phyloP scores from a whole-genome alignment of 1,140 invertebrate species.

The Panulirus ornatus region DNA sequence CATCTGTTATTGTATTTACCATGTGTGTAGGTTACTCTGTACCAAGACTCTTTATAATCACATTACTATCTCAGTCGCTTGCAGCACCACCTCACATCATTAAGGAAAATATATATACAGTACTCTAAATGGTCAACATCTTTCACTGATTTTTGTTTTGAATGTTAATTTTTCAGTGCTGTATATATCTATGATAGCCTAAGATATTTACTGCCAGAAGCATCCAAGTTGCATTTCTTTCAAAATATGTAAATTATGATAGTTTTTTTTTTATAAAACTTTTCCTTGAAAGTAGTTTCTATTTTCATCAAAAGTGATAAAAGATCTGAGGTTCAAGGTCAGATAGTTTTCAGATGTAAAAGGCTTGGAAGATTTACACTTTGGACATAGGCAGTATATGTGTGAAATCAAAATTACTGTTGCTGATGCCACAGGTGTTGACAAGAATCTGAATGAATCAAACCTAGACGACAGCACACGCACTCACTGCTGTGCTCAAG shows the following conservation, averaged over 20 bases:
- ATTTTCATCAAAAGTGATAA: not conserved
- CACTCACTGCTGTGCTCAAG: not conserved
- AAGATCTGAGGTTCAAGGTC: not conserved
- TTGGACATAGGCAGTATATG: not conserved
- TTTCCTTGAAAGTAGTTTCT: not conserved
- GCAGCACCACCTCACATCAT: conserved; percentile 11
- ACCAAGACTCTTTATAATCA: conserved; percentile 52
- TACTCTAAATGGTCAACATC: not conserved
- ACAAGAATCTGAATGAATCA: not conserved
- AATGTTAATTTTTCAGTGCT: conserved; percentile 20
- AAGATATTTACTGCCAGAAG: not conserved
- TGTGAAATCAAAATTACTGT: conserved; percentile 14
- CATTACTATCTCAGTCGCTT: conserved; percentile 54
- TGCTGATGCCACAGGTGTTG: conserved; percentile 17
- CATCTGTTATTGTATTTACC: conserved; percentile 52
- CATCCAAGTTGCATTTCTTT: not conserved
- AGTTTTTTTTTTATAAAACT: not conserved
- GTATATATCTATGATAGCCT: conserved; percentile 18
- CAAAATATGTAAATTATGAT: not conserved
- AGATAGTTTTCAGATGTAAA: not conserved
- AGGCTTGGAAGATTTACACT: not conserved
- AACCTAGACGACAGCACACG: not conserved
- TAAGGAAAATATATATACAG: conserved; percentile 1
- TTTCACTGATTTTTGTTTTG: conserved; percentile 4
- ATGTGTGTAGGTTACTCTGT: conserved; percentile 27